These are phyloP conservation scores for Florisuga fusca DNA, from an alignment of 2,797 vertebrate genomes.

Conservation along the genomic window DNA sequence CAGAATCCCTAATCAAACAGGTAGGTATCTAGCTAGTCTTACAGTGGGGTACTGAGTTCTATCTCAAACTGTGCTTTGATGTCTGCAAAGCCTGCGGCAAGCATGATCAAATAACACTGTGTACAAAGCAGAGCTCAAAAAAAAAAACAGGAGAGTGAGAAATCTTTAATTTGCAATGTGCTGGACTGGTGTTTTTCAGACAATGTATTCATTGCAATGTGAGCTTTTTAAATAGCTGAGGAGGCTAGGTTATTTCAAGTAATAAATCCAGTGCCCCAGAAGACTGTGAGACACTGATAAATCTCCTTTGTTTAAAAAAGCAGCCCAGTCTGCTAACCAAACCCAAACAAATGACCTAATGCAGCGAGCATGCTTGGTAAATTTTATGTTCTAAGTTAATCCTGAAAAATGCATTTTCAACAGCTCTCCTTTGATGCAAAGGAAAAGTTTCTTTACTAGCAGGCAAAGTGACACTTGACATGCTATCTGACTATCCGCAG, in stretches of 20 bases:
- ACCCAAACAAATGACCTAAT: slow-evolving; percentile 32
- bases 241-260: background rate
- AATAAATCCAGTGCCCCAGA: background rate
- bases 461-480: slow-evolving; percentile 62
- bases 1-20: background rate
- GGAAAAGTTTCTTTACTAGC: slow-evolving; percentile 52
- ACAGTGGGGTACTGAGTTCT: background rate
- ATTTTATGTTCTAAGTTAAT: slow-evolving; percentile 34
- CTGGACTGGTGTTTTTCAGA: slow-evolving; percentile 4
- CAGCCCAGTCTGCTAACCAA: background rate
- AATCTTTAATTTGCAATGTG: slow-evolving; percentile 34
- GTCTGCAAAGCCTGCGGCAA: slow-evolving; percentile 38
- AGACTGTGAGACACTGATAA: background rate
- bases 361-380: background rate
- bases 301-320: background rate
- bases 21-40: background rate
- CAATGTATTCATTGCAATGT: background rate
- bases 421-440: slow-evolving; percentile 55
- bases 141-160: slow-evolving; percentile 1
- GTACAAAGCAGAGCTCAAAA: slow-evolving; percentile 17
- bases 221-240: slow-evolving; percentile 19
- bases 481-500: slow-evolving; percentile 57
- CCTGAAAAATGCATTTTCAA: slow-evolving; percentile 55
- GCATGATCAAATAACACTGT: slow-evolving; percentile 49
- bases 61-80: slow-evolving; percentile 46